Conservation (phyloP, 2,113 vertebrate species). For the Platycercus adscitus region DNA sequence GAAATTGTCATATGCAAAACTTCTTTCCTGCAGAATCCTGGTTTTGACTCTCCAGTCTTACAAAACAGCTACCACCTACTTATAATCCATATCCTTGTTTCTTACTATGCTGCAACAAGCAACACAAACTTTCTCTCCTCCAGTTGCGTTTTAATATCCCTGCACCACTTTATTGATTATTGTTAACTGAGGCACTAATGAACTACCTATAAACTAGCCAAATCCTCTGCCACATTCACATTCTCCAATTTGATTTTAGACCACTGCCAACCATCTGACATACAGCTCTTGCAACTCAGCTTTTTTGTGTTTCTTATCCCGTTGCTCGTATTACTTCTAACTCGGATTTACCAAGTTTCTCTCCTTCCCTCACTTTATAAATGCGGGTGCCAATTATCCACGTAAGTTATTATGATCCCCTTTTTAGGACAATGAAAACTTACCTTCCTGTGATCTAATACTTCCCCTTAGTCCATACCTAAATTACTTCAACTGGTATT, state of each 20-base stretch:
- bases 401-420: neutral
- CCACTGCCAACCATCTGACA: neutral
- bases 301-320: neutral
- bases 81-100: neutral
- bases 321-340: neutral
- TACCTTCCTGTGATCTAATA: neutral
- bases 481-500: neutral
- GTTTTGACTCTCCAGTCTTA: neutral
- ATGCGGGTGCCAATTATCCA: rapidly evolving
- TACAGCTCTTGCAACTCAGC: neutral
- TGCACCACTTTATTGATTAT: neutral
- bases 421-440: neutral
- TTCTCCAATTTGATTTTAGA: neutral
- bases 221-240: neutral
- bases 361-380: neutral
- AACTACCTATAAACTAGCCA: neutral
- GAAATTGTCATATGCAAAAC: neutral
- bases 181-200: neutral
- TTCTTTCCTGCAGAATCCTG: neutral
- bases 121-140: neutral
- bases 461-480: neutral
- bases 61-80: neutral
- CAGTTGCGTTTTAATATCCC: neutral
- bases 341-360: neutral
- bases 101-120: neutral